Evolutionary conservation across 2,797 vertebrate genomes (phyloP).

Genomic region (Morus bassanus): DNA sequence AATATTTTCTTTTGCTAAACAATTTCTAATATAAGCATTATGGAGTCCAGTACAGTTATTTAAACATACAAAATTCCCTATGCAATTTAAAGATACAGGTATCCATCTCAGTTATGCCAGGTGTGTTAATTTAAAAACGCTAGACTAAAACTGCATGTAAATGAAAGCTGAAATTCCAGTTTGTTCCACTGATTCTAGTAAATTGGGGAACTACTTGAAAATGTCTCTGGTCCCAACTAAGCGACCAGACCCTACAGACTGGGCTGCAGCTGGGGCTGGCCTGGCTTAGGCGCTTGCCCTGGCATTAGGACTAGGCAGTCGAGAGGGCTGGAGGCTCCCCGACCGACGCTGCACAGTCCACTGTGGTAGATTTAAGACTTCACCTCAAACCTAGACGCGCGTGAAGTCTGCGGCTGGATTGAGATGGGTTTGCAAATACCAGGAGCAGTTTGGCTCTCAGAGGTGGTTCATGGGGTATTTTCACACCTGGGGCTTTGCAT

Average conservation of each 20-base stretch:
- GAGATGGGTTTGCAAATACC: neutral
- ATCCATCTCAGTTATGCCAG: constrained; percentile 69
- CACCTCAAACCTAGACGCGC: neutral
- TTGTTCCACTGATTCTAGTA: constrained; percentile 47
- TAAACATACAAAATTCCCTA: constrained; percentile 80
- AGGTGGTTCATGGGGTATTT: neutral
- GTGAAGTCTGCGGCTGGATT: neutral
- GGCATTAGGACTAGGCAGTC: neutral
- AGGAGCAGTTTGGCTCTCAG: neutral
- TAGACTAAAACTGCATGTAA: constrained; percentile 65
- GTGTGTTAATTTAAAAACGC: constrained; percentile 59
- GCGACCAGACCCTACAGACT: neutral
- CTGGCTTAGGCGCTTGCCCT: neutral
- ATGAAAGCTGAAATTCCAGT: constrained; percentile 69
- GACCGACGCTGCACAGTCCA: neutral
- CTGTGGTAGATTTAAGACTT: neutral
- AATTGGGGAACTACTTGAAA: constrained; percentile 16
- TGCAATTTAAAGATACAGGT: constrained; percentile 76
- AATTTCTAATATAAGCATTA: constrained; percentile 80
- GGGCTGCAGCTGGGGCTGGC: neutral
- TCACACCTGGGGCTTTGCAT: neutral
- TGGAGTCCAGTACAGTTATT: constrained; percentile 77
- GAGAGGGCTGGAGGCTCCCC: neutral
- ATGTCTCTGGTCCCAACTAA: neutral
- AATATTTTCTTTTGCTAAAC: constrained; percentile 79